Evolutionary conservation across 2,113 vertebrate species (phyloP).

Genomic region (Martes martes): DNA sequence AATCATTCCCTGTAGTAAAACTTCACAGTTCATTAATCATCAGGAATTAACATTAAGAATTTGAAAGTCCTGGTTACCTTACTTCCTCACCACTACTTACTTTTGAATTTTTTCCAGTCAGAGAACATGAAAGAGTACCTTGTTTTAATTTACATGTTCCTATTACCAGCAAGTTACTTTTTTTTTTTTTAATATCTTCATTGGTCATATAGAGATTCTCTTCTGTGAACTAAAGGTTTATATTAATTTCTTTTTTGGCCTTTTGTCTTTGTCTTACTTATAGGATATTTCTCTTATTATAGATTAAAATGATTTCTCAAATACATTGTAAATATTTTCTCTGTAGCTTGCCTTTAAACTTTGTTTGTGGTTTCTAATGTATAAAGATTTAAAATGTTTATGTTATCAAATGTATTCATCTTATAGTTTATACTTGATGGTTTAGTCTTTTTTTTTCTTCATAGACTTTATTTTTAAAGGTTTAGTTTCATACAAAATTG

Average conservation of each 20-base stretch:
- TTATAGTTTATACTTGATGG: neutral
- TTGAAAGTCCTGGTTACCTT: neutral
- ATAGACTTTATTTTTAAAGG: neutral
- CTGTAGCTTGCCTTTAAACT: constrained; percentile 13
- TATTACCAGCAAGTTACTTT: neutral
- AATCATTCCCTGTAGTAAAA: neutral
- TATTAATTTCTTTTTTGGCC: neutral
- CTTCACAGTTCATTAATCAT: neutral
- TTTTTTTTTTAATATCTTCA: neutral
- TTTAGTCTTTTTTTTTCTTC: neutral
- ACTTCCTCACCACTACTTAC: neutral
- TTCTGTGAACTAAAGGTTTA: neutral
- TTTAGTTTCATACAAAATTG: neutral
- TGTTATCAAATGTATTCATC: neutral
- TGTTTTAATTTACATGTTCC: constrained; percentile 45
- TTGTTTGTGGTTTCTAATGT: neutral
- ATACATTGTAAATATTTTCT: neutral
- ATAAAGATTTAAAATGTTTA: neutral
- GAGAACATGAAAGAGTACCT: neutral
- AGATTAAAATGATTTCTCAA: constrained; percentile 16
- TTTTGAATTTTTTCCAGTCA: constrained; percentile 54
- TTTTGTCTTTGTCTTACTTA: constrained; percentile 2
- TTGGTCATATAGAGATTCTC: neutral
- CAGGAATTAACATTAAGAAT: constrained; percentile 18
- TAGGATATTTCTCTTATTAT: constrained; percentile 7